Evolutionary conservation across 2,797 vertebrate species (phyloP), one percentile per base, ranked within the genome.

Genomic region (Vultur gryphus): DNA sequence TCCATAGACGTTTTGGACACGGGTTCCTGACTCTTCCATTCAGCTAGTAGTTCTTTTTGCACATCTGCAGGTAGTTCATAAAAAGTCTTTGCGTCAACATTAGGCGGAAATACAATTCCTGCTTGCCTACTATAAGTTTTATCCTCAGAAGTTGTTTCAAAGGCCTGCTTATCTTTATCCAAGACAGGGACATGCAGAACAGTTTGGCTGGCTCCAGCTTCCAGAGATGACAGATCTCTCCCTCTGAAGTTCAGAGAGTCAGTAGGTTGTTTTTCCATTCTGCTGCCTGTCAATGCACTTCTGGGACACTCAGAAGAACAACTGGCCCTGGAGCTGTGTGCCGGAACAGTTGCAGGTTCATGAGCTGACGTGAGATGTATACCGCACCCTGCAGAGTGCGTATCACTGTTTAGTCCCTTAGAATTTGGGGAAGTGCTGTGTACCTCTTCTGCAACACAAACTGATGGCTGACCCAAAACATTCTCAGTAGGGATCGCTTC

Each of bases 51-150:
- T 94, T 99, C 99, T 54, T 67, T 97, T 77, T 99, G 99, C 69
- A 99, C 75, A 19, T 98, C 98, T 7, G 77, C 65, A 46, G 98
- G 98, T 13, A 98, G 92, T 69, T 98, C 97, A 24, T 96, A 98
- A 97, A 99, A 99, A 64, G 99, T 98, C 64, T 95, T 65, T 37
- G 98, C 96, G 91, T 99, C 99, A 24, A 99, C 96, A 13, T 97
- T 95, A 85, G 97, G 93, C 9, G 99, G 99, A 71, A 99, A 86
- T 28, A 39, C 18, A 43, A 91, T 26, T 73, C 83, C 87, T 28
- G 58, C 65, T 44, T 77, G 31, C 24, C 86, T 67, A 44, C 44
- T 72, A 3, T 8, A 20, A 33, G 29, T 48, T 62, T 69, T 19
- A 24, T 37, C 49, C 13, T 25, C 44, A 39, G 54, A 55, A 4